Conservation (phyloP, 1,140 invertebrate genomes). For the Leptonema lineaticorne region DNA sequence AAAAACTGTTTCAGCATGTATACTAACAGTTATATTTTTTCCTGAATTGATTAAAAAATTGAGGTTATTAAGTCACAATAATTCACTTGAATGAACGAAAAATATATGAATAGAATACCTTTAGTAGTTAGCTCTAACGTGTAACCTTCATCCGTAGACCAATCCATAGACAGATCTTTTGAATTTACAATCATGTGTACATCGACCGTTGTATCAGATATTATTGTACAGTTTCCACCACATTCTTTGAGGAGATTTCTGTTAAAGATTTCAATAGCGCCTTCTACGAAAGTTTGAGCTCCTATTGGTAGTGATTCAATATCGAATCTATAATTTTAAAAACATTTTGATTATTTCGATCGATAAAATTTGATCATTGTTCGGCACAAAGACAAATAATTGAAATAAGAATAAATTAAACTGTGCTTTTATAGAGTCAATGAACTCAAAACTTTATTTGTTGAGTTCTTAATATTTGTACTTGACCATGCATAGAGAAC, state of each 20-base stretch:
- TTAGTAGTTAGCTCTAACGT: slow-evolving; percentile 58
- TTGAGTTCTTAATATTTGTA: no score
- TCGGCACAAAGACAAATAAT: no score
- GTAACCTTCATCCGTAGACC: slow-evolving; percentile 68
- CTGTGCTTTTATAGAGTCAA: no score
- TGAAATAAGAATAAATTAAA: no score
- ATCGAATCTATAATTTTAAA: no score
- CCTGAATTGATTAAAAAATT: no score
- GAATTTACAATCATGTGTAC: slow-evolving; percentile 57
- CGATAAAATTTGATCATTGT: no score
- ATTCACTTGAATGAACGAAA: neutral
- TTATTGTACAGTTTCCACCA: slow-evolving; percentile 54
- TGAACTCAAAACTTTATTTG: no score
- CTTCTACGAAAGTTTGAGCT: slow-evolving; percentile 52
- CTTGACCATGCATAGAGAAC: no score
- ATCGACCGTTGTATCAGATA: slow-evolving; percentile 54
- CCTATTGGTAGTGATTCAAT: slow-evolving; percentile 52
- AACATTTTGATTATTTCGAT: no score
- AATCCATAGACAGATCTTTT: slow-evolving; percentile 55
- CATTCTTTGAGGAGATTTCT: slow-evolving; percentile 60
- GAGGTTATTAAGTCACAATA: no score
- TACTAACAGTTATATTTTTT: slow-evolving; percentile 56
- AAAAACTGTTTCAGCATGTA: slow-evolving; percentile 67
- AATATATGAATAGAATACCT: slow-evolving; percentile 47
- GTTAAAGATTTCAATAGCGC: slow-evolving; percentile 57